These are phyloP conservation scores for Ptilodon capucinus DNA, from an alignment of 2,888 invertebrate species.

Conservation along the genomic window DNA sequence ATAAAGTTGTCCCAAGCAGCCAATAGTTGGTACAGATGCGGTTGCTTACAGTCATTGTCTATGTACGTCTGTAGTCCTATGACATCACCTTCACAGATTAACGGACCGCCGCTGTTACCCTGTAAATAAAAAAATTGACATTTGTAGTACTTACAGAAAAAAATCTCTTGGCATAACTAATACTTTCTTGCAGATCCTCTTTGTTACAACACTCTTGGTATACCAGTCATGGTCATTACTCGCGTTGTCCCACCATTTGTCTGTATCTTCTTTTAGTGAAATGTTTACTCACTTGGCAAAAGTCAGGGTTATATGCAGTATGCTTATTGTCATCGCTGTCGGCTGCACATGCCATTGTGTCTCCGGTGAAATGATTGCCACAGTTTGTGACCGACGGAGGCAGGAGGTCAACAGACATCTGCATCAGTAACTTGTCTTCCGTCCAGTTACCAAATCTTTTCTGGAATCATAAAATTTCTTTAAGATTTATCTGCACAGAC, in stretches of 20 bases:
- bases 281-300: conserved; percentile 52
- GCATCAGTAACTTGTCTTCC: conserved; percentile 50
- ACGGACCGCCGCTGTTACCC: conserved; percentile 72
- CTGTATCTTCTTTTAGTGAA: not conserved
- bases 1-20: conserved; percentile 61
- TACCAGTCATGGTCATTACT: no score
- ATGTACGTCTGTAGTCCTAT: conserved; percentile 68
- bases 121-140: conserved; percentile 19
- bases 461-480: conserved; percentile 28
- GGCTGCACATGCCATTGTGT: conserved; percentile 58
- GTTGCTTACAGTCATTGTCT: conserved; percentile 58
- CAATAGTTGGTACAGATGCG: conserved; percentile 64
- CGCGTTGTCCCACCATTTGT: no score
- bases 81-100: conserved; percentile 61
- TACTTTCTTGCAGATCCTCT: no score
- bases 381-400: conserved; percentile 45
- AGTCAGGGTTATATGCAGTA: conserved; percentile 38
- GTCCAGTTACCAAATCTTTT: conserved; percentile 38
- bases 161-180: no score
- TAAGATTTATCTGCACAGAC: not conserved
- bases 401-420: conserved; percentile 52
- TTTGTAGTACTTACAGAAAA: no score
- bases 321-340: conserved; percentile 49
- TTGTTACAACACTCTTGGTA: no score
- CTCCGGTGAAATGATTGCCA: conserved; percentile 48